A percentile compares a stretch with the other conserved stretches of the same genome.
phyloP scores from a whole-genome alignment of 2,888 invertebrate genomes.

The Idaea biselata region DNA sequence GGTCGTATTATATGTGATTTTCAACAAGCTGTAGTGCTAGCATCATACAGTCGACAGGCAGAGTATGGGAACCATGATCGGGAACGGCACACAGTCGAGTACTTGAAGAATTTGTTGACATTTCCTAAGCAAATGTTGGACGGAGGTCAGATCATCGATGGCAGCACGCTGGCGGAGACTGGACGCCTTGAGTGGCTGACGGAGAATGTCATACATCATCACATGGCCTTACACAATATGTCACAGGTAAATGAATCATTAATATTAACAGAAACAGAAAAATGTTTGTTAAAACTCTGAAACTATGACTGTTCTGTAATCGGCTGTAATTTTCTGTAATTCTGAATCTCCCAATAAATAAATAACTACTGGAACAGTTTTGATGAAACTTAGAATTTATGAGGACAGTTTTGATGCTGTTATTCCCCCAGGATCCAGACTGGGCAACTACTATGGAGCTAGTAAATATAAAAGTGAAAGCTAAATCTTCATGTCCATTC shows the following conservation, averaged over 20 bases:
- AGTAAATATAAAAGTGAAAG: background rate
- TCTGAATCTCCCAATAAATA: too few relatives aligned
- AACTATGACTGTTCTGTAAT: too few relatives aligned
- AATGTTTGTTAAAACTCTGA: too few relatives aligned
- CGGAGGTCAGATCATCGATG: conserved; percentile 70
- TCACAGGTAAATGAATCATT: conserved; percentile 79
- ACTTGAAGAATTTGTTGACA: conserved; percentile 93
- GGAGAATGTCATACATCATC: conserved; percentile 88
- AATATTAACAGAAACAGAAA: background rate
- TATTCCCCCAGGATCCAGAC: too few relatives aligned
- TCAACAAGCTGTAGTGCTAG: conserved; percentile 94
- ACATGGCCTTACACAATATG: conserved; percentile 86
- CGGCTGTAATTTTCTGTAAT: too few relatives aligned
- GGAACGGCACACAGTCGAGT: conserved; percentile 94
- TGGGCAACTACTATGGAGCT: background rate
- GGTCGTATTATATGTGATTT: conserved; percentile 93
- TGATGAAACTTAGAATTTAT: too few relatives aligned
- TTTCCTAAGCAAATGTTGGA: conserved; percentile 91
- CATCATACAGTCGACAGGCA: conserved; percentile 97
- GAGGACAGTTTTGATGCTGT: too few relatives aligned
- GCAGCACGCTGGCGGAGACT: conserved; percentile 81
- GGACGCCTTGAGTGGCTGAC: conserved; percentile 88
- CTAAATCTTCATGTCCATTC: background rate
- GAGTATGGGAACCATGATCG: conserved; percentile 95
- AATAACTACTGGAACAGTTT: too few relatives aligned